A percentile compares a stretch with the other conserved stretches of the same genome.
phyloP scores from a whole-genome alignment of 1,140 invertebrate species.

The Drosophila ananassae region DNA sequence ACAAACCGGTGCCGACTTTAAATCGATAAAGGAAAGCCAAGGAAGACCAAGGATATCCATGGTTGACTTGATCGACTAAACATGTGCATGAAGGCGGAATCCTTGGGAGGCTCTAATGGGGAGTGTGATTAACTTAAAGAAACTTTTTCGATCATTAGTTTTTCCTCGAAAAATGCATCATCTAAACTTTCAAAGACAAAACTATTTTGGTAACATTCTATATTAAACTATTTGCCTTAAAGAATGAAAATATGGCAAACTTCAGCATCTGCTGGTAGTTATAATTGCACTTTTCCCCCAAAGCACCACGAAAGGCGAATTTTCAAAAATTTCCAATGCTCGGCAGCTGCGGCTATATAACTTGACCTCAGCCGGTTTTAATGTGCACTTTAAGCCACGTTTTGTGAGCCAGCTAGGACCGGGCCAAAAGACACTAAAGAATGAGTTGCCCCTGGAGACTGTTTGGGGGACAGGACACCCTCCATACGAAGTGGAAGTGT shows the following conservation, averaged over 20 bases:
- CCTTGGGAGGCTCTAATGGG: neutral
- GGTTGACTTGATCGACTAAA: constrained; percentile 1
- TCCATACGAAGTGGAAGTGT: neutral
- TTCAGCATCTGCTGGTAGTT: constrained; percentile 26
- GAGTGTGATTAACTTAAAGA: neutral
- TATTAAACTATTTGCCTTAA: constrained; percentile 28
- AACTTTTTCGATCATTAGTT: neutral
- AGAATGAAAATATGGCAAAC: constrained; percentile 14
- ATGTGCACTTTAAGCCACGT: constrained; percentile 41
- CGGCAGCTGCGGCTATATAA: constrained; percentile 29
- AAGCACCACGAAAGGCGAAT: constrained; percentile 2
- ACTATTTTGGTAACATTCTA: constrained; percentile 9
- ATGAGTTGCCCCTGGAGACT: constrained; percentile 2
- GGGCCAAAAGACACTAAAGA: constrained; percentile 20
- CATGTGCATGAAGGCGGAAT: neutral
- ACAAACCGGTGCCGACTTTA: constrained; percentile 38
- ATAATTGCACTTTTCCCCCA: constrained; percentile 36
- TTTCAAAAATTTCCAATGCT: constrained; percentile 31
- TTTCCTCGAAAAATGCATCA: neutral
- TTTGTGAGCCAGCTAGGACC: constrained; percentile 1
- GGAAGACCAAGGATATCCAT: neutral
- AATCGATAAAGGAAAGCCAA: constrained; percentile 22
- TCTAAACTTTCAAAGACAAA: neutral
- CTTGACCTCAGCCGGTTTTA: constrained; percentile 38
- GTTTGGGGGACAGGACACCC: neutral